These are phyloP conservation scores for Helarctos malayanus DNA, from an alignment of 2,797 vertebrate genomes.

Conservation along the genomic window DNA sequence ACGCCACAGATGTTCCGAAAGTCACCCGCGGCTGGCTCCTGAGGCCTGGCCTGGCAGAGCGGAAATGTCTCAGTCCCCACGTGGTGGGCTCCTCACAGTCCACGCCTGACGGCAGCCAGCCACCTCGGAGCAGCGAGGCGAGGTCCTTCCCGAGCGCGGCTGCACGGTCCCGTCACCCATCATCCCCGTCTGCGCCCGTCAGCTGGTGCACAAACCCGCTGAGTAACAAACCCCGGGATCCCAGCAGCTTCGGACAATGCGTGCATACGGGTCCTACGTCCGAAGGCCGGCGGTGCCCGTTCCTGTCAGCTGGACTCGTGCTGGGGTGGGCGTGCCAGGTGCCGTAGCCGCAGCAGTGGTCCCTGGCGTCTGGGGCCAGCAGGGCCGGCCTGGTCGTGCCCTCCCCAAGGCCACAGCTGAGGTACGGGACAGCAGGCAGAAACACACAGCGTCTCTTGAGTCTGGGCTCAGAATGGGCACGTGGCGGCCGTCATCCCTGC, in stretches of 20 bases:
- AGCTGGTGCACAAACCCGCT: background rate
- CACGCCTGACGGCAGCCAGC: background rate
- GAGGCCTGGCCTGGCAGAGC: background rate
- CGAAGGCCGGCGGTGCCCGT: background rate
- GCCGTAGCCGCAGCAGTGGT: background rate
- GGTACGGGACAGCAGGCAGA: background rate
- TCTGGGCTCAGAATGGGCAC: background rate
- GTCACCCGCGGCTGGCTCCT: background rate
- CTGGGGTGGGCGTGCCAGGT: background rate
- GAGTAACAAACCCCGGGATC: background rate
- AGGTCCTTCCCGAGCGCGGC: background rate
- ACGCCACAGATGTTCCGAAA: background rate
- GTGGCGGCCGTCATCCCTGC: background rate
- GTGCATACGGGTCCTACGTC: background rate
- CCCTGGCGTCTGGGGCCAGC: background rate
- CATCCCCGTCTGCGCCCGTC: background rate
- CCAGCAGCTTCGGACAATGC: too few relatives aligned
- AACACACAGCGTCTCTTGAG: background rate
- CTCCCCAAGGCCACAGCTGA: background rate
- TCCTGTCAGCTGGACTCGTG: background rate
- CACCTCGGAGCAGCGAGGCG: too few relatives aligned
- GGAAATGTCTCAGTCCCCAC: background rate
- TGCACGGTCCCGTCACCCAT: background rate
- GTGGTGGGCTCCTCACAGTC: background rate
- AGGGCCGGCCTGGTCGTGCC: background rate